A percentile compares a stretch with the other conserved stretches of the same genome.
Evolutionary conservation across 2,888 invertebrate genomes (phyloP).

Genomic region (Tryphoninae sp.): DNA sequence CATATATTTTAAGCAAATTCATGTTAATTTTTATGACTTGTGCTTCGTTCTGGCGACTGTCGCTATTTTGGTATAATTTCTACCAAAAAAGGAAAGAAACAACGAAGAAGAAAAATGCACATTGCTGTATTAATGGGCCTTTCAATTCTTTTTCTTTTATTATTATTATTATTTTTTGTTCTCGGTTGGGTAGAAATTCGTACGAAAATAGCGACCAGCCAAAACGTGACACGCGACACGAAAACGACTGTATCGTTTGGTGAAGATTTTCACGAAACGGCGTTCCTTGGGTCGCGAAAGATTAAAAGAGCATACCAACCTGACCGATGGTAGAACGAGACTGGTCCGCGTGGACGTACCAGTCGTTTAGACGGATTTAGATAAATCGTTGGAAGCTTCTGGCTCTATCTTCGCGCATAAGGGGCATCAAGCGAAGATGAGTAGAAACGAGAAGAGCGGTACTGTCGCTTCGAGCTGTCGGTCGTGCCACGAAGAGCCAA

Average conservation of each 20-base stretch:
- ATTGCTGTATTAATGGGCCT: neutral
- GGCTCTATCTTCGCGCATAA: neutral
- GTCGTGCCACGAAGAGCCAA: constrained; percentile 36
- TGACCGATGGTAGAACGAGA: constrained; percentile 59
- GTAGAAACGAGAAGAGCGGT: constrained; percentile 6
- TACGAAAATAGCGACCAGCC: constrained; percentile 1
- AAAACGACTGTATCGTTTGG: constrained; percentile 3
- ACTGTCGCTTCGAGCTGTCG: constrained; percentile 39
- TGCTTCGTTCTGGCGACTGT: too few species aligned
- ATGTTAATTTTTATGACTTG: too few species aligned
- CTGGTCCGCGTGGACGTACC: constrained; percentile 44
- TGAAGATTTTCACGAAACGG: constrained; percentile 17
- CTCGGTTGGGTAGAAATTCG: neutral
- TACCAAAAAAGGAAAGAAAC: too few species aligned
- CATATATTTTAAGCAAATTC: neutral
- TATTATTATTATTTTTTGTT: neutral
- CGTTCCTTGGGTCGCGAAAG: constrained; percentile 13
- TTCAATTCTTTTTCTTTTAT: constrained; percentile 4
- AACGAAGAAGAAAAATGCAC: too few species aligned
- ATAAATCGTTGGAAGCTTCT: constrained; percentile 53
- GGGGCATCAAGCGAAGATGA: neutral
- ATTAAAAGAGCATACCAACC: constrained; percentile 56
- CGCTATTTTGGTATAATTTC: too few species aligned
- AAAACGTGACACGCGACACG: neutral
- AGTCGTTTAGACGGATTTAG: constrained; percentile 62